Evolutionary conservation across 2,113 vertebrate species (phyloP).

Genomic region (Chauna torquata): DNA sequence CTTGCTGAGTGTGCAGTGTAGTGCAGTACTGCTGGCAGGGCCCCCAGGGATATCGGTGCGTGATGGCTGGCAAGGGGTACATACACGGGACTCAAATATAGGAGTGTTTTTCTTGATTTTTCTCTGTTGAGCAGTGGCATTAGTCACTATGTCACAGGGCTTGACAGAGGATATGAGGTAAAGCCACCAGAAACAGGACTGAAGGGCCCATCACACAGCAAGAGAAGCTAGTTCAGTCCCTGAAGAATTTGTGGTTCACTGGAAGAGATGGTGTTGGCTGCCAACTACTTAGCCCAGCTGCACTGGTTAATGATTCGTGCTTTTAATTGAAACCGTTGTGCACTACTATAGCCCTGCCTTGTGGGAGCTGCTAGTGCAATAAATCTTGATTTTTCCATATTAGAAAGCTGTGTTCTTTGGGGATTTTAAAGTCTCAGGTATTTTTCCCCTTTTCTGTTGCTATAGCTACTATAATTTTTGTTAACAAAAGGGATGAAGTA

Average conservation of each 20-base stretch:
- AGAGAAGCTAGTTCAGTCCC: background rate
- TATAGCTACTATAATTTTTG: conserved; percentile 25
- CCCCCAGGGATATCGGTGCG: accelerated
- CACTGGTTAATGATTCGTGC: conserved; percentile 6
- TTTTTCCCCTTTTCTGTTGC: background rate
- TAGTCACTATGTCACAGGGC: background rate
- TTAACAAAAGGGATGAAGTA: conserved; percentile 7
- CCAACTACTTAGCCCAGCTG: background rate
- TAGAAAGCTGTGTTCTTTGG: conserved; percentile 15
- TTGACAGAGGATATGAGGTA: background rate
- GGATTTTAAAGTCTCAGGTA: background rate
- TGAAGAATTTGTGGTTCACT: background rate
- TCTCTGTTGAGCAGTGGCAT: background rate
- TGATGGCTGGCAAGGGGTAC: background rate
- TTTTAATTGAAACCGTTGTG: conserved; percentile 45
- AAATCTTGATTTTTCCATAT: conserved; percentile 24
- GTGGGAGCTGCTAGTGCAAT: conserved; percentile 26
- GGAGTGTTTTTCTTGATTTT: background rate
- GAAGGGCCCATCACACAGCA: background rate
- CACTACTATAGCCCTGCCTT: background rate
- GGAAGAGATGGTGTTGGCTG: background rate
- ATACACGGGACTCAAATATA: background rate
- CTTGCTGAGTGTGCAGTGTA: background rate
- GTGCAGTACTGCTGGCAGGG: accelerated
- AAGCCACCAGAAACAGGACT: background rate